A percentile compares a stretch with the other conserved stretches of the same genome.
Evolutionary conservation across 2,888 invertebrate genomes (phyloP).

Genomic region (Piscicola geometra): DNA sequence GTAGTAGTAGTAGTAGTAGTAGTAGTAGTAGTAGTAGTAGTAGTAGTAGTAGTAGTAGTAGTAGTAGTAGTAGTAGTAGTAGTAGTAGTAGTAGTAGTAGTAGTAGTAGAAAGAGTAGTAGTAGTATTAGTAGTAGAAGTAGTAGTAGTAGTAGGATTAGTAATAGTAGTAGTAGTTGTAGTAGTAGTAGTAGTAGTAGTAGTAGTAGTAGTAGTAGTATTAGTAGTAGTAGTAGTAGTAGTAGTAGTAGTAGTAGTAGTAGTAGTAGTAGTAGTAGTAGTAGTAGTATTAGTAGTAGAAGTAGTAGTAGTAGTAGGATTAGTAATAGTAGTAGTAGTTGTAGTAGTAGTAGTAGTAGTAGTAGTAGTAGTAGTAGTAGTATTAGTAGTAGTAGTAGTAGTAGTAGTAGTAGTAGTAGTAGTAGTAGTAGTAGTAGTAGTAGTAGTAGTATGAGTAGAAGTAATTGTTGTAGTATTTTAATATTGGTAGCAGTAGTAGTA

Average conservation of each 20-base stretch:
- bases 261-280: constrained; percentile 3
- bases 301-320: neutral
- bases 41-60: no score
- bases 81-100: neutral
- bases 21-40: neutral
- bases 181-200: neutral
- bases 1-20: neutral
- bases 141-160: neutral
- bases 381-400: neutral
- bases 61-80: constrained; percentile 1
- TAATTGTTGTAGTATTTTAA: neutral
- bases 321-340: neutral
- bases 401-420: neutral
- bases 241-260: neutral
- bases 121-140: neutral
- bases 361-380: constrained; percentile 3
- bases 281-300: neutral
- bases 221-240: constrained; percentile 2
- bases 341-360: neutral
- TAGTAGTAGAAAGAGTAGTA: neutral
- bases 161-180: neutral
- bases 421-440: neutral
- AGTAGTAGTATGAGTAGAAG: neutral
- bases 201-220: neutral
- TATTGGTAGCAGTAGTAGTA: neutral